A percentile compares a stretch with the other conserved stretches of the same genome.
These are phyloP conservation scores for Dermochelys coriacea DNA, from an alignment of 2,797 vertebrate genomes.

Conservation along the genomic window DNA sequence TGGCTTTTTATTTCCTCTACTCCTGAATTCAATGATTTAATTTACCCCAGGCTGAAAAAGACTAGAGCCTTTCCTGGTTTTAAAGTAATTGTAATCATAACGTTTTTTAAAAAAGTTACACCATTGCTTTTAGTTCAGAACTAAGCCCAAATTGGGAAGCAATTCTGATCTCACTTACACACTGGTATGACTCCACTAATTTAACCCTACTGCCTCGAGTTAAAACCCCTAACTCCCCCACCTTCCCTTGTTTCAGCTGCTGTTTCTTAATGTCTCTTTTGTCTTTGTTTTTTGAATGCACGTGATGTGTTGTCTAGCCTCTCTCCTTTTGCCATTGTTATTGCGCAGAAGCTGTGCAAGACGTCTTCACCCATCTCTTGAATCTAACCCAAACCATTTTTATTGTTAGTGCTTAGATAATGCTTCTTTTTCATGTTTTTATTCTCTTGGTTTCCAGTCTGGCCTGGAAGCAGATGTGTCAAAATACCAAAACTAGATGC, in stretches of 20 bases:
- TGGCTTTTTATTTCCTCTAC: constrained; percentile 4
- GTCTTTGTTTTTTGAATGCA: background rate
- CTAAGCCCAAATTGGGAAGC: background rate
- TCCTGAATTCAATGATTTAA: constrained; percentile 16
- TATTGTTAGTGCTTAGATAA: background rate
- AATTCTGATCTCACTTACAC: background rate
- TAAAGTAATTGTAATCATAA: constrained; percentile 14
- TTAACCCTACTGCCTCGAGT: background rate
- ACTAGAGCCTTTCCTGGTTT: background rate
- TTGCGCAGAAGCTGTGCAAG: background rate
- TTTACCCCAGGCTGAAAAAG: background rate
- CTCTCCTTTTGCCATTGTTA: background rate
- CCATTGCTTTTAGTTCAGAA: background rate
- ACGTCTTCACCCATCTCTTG: background rate
- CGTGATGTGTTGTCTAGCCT: too few relatives aligned
- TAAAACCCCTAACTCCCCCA: background rate
- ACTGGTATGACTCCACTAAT: background rate
- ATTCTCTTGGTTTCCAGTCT: background rate
- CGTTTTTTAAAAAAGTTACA: background rate
- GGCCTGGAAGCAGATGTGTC: background rate
- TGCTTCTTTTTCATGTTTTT: background rate
- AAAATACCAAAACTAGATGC: background rate
- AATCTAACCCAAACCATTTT: background rate
- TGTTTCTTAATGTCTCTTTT: background rate
- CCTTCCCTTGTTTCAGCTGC: background rate